These are phyloP conservation scores for Chanos chanos DNA, from an alignment of 2,797 vertebrate species.

Conservation along the genomic window DNA sequence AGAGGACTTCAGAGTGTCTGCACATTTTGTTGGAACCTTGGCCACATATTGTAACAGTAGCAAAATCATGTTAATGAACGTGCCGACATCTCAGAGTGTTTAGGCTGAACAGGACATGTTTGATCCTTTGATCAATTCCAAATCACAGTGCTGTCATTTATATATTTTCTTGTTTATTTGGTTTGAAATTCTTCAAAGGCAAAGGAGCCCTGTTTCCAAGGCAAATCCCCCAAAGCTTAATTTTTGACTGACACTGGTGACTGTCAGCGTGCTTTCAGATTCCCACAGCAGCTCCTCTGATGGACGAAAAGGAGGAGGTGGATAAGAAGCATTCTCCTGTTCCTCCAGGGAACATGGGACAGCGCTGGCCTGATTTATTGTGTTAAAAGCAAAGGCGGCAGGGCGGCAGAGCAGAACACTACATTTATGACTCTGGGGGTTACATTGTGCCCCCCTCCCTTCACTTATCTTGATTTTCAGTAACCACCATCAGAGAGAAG, in stretches of 20 bases:
- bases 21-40: too few relatives aligned
- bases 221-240: too few relatives aligned
- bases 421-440: slow-evolving; percentile 39
- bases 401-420: slow-evolving; percentile 40
- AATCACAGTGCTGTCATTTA: too few relatives aligned
- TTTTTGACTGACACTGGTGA: background rate
- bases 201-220: too few relatives aligned
- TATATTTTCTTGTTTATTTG: too few relatives aligned
- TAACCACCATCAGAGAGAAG: slow-evolving; percentile 33
- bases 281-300: background rate
- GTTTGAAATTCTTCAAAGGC: too few relatives aligned
- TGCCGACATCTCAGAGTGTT: too few relatives aligned
- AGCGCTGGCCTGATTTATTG: slow-evolving; percentile 29
- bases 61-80: too few relatives aligned
- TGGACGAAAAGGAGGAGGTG: background rate
- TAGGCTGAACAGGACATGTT: too few relatives aligned
- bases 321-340: background rate
- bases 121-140: too few relatives aligned
- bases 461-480: background rate
- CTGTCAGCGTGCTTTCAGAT: background rate
- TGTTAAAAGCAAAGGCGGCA: slow-evolving; percentile 36
- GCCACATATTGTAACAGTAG: too few relatives aligned
- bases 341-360: slow-evolving; percentile 7
- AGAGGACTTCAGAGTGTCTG: too few relatives aligned
- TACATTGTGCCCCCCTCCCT: background rate